phyloP scores from a whole-genome alignment of 2,888 invertebrate genomes.

The Drosophila mulleri region DNA sequence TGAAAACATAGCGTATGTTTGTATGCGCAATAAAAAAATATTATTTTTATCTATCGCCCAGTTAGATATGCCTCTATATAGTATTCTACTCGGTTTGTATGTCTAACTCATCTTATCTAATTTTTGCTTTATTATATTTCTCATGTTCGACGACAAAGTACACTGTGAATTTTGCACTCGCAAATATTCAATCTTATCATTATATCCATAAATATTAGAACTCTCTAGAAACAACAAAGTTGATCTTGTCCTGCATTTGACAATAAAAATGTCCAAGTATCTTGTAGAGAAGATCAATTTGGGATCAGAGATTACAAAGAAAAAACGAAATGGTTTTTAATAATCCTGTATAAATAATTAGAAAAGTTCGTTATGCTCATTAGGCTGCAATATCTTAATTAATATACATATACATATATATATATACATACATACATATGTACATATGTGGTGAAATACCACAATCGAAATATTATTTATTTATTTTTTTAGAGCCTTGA shows the following conservation, averaged over 20 bases:
- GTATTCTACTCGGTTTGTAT: background rate
- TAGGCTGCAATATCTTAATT: background rate
- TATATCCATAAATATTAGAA: background rate
- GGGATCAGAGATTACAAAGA: background rate
- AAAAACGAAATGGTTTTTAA: background rate
- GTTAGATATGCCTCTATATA: background rate
- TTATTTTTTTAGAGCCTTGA: background rate
- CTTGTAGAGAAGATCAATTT: background rate
- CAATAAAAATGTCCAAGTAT: background rate
- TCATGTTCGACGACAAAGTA: background rate
- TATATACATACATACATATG: too few relatives aligned
- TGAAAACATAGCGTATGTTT: background rate
- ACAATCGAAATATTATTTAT: background rate
- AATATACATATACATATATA: too few relatives aligned
- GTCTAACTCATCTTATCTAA: background rate
- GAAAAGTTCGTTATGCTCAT: background rate
- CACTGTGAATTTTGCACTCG: background rate
- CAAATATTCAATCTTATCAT: background rate
- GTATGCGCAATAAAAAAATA: background rate
- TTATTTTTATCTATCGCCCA: constrained; percentile 6
- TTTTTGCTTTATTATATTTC: background rate
- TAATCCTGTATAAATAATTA: background rate
- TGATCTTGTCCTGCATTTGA: background rate
- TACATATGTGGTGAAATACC: too few relatives aligned
- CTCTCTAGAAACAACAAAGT: background rate